phyloP scores from a whole-genome alignment of 2,888 invertebrate genomes.

The Lycocerus yunnanus region DNA sequence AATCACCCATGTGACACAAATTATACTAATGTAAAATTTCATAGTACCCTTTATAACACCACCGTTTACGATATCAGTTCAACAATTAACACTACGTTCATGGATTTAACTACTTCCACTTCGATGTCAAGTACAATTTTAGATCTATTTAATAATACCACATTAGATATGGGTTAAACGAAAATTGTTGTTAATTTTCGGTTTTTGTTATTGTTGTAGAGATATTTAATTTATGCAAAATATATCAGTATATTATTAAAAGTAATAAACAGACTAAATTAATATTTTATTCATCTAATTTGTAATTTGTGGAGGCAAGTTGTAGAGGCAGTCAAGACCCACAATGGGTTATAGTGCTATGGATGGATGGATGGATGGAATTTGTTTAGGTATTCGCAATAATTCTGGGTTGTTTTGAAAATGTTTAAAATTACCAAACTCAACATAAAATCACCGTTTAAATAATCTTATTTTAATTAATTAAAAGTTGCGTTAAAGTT shows the following conservation, averaged over 20 bases:
- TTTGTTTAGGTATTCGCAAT: no score
- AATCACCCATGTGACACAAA: slow-evolving; percentile 43
- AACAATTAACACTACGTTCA: slow-evolving; percentile 15
- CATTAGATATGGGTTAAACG: slow-evolving; percentile 22
- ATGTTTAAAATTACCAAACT: no score
- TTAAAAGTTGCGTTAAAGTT: no score
- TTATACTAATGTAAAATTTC: slow-evolving; percentile 12
- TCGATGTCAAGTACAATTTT: slow-evolving; percentile 23
- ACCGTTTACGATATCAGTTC: slow-evolving; percentile 29
- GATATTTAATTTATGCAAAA: slow-evolving; percentile 11
- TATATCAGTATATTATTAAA: slow-evolving; percentile 12
- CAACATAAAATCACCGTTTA: no score
- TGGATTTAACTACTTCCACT: slow-evolving; percentile 20
- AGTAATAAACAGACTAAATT: neutral
- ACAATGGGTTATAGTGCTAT: no score
- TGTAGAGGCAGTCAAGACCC: no score
- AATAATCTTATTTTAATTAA: no score
- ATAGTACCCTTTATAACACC: slow-evolving; percentile 19
- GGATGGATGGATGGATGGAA: no score
- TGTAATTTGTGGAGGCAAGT: no score
- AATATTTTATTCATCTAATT: neutral
- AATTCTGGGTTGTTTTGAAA: no score
- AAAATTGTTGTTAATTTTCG: neutral
- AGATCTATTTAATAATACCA: slow-evolving; percentile 16
- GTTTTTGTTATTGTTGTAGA: slow-evolving; percentile 15